Percentiles rank a stretch among this genome's conserved stretches.
These are phyloP conservation scores for Cactoblastis cactorum DNA, from an alignment of 2,888 invertebrate genomes.

Conservation along the genomic window DNA sequence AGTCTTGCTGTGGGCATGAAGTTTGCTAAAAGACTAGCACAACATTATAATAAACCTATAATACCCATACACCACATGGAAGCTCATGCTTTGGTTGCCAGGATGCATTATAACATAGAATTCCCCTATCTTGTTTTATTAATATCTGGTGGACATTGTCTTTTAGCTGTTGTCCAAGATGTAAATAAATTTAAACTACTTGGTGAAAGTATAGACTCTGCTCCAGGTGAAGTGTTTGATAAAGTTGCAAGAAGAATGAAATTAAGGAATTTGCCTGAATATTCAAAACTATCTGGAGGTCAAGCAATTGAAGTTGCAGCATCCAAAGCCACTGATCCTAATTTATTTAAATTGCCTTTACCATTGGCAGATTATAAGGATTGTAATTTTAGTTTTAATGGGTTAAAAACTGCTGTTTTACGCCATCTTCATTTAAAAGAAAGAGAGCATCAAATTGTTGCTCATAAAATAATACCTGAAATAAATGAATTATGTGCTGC, in stretches of 20 bases:
- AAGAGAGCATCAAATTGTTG: slow-evolving; percentile 74
- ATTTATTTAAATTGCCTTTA: slow-evolving; percentile 83
- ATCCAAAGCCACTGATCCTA: slow-evolving; percentile 81
- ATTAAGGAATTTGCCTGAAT: slow-evolving; percentile 87
- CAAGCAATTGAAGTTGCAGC: slow-evolving; percentile 92
- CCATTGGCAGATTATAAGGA: slow-evolving; percentile 83
- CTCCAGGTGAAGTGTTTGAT: slow-evolving; percentile 97
- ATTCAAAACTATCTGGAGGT: slow-evolving; percentile 88
- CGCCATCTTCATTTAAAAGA: slow-evolving; percentile 81
- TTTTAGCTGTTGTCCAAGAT: slow-evolving; percentile 86
- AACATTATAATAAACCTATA: slow-evolving; percentile 85
- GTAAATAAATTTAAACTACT: slow-evolving; percentile 88
- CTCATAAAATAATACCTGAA: slow-evolving; percentile 86
- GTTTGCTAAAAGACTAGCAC: slow-evolving; percentile 89
- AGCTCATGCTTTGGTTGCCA: slow-evolving; percentile 95
- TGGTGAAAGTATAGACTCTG: slow-evolving; percentile 89
- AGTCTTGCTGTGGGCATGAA: slow-evolving; percentile 89
- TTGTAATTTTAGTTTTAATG: slow-evolving; percentile 96
- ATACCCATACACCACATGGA: slow-evolving; percentile 99
- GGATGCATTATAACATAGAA: slow-evolving; percentile 85
- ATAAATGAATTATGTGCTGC: slow-evolving; percentile 92
- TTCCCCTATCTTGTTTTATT: slow-evolving; percentile 95
- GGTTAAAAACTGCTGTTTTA: slow-evolving; percentile 84
- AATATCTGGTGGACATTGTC: slow-evolving; percentile 96
- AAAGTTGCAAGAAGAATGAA: slow-evolving; percentile 93